Percentiles rank a stretch among this genome's conserved stretches.
These are phyloP conservation scores for Mythimna lalbum DNA, from an alignment of 2,888 invertebrate genomes.

Conservation along the genomic window DNA sequence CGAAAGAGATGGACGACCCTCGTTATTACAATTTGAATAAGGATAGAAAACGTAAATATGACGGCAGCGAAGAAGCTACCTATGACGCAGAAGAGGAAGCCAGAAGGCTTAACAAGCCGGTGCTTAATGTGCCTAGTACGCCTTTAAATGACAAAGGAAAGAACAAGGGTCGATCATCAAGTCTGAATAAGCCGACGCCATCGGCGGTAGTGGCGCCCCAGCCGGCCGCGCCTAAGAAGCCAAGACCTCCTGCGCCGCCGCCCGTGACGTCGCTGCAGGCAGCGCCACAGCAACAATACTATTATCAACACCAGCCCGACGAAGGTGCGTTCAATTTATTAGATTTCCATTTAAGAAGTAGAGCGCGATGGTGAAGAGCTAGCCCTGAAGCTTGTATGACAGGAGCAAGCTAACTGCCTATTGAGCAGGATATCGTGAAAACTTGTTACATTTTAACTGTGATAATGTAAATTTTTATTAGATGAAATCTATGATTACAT, in stretches of 20 bases:
- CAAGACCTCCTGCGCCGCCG: constrained; percentile 84
- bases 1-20: constrained; percentile 92
- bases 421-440: constrained; percentile 86
- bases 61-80: constrained; percentile 92
- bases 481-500: constrained; percentile 87
- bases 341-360: constrained; percentile 91
- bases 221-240: constrained; percentile 88
- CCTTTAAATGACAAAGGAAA: constrained; percentile 87
- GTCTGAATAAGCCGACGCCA: constrained; percentile 79
- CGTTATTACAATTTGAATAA: constrained; percentile 94
- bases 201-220: constrained; percentile 85
- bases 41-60: constrained; percentile 93
- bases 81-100: constrained; percentile 91
- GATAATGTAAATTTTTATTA: constrained; percentile 89
- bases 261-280: constrained; percentile 85
- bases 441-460: constrained; percentile 91
- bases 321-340: constrained; percentile 91
- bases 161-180: constrained; percentile 80
- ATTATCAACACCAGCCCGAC: constrained; percentile 90
- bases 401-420: constrained; percentile 90
- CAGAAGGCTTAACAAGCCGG: constrained; percentile 87
- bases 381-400: constrained; percentile 91
- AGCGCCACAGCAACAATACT: constrained; percentile 89
- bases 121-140: constrained; percentile 88
- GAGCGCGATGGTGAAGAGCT: constrained; percentile 91